Evolutionary conservation across 2,113 vertebrate species (phyloP).

Genomic region (Polyodon spathula): DNA sequence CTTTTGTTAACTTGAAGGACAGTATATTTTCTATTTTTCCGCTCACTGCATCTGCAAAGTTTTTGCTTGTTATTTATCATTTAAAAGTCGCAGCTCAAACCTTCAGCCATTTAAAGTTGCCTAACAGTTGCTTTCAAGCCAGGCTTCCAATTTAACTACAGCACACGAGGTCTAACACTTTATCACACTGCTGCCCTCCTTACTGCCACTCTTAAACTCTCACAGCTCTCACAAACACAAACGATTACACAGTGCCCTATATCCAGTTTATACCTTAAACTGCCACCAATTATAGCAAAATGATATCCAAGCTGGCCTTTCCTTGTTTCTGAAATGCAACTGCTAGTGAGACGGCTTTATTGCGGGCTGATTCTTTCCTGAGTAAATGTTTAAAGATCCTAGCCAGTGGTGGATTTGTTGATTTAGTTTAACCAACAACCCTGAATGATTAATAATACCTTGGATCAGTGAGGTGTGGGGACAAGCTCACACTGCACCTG

Average conservation of each 20-base stretch:
- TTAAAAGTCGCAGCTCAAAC: slow-evolving; percentile 40
- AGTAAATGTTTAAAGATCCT: not conserved
- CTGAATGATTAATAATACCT: not conserved
- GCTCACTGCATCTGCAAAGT: slow-evolving; percentile 38
- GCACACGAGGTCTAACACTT: slow-evolving; percentile 29
- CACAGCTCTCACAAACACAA: slow-evolving; percentile 42
- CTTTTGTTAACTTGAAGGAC: slow-evolving; percentile 66
- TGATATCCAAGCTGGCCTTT: slow-evolving; percentile 42
- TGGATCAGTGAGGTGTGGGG: not conserved
- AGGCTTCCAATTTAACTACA: slow-evolving; percentile 34
- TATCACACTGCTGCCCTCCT: slow-evolving; percentile 3
- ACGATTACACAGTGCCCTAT: slow-evolving; percentile 47
- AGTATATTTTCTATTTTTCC: slow-evolving; percentile 62
- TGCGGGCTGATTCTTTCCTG: not conserved
- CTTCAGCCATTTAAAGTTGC: slow-evolving; percentile 1
- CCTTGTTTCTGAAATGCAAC: not conserved
- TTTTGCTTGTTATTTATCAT: slow-evolving; percentile 57
- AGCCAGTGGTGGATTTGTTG: not conserved
- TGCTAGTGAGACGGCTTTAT: not conserved
- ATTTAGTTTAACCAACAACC: not conserved
- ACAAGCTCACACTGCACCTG: slow-evolving; percentile 1
- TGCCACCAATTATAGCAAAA: slow-evolving; percentile 55
- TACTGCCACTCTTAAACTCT: slow-evolving; percentile 17
- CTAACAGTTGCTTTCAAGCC: slow-evolving; percentile 2
- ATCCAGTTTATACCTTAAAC: slow-evolving; percentile 60